Conservation (phyloP, 2,797 vertebrate species). For the Lepilemur septentrionalis region DNA sequence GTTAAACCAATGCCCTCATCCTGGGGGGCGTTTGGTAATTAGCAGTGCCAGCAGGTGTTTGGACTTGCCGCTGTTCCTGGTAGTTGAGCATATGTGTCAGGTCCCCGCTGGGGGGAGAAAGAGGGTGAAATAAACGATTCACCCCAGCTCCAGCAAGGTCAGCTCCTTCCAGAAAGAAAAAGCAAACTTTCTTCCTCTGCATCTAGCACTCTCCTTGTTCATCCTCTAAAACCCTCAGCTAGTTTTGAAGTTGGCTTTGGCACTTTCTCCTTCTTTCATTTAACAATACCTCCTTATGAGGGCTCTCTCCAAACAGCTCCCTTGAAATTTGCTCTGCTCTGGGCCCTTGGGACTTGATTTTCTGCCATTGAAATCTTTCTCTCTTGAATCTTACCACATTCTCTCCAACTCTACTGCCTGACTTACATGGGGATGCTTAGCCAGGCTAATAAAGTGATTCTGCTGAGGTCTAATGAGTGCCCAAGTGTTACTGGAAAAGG, state of each 20-base stretch:
- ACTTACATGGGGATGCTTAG: neutral
- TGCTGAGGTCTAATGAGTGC: neutral
- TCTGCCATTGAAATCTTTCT: neutral
- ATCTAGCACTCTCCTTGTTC: neutral
- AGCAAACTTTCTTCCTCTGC: neutral
- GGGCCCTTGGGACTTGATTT: neutral
- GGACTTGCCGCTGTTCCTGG: conserved; percentile 45
- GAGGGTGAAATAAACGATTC: conserved; percentile 48
- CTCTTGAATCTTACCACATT: neutral
- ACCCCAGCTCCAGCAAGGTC: conserved; percentile 58
- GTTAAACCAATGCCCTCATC: conserved; percentile 4
- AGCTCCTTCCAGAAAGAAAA: conserved; percentile 49
- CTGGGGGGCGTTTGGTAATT: conserved; percentile 61
- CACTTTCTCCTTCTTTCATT: neutral
- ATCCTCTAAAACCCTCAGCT: neutral
- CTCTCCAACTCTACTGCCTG: neutral
- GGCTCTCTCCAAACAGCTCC: neutral
- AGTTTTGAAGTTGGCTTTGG: neutral
- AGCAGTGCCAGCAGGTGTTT: conserved; percentile 62
- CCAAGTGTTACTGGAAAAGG: neutral
- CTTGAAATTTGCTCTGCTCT: neutral
- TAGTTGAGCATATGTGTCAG: conserved; percentile 67
- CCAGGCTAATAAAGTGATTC: neutral
- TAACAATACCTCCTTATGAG: neutral
- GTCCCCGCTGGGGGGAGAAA: conserved; percentile 37